These are phyloP conservation scores for Micropterix aruncella DNA, from an alignment of 2,888 invertebrate species.

Conservation along the genomic window DNA sequence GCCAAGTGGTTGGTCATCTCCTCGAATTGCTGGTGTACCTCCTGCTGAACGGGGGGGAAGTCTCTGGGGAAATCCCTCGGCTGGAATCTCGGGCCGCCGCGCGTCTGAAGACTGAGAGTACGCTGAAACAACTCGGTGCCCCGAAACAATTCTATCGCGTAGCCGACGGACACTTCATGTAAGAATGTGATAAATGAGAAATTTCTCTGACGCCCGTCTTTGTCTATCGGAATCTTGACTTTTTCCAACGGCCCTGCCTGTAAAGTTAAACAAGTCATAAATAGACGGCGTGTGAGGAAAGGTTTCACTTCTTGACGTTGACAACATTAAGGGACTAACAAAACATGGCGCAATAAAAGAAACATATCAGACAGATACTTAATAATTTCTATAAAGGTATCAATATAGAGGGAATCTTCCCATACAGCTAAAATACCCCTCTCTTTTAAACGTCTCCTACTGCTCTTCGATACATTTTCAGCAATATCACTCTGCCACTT, in stretches of 20 bases:
- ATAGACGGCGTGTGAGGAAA: too few relatives aligned
- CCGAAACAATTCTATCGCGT: conserved; percentile 58
- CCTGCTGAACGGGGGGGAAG: conserved; percentile 18
- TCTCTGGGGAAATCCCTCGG: conserved; percentile 20
- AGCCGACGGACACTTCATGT: conserved; percentile 61
- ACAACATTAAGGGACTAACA: too few relatives aligned
- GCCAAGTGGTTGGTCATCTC: conserved; percentile 26
- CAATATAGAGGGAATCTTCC: too few relatives aligned
- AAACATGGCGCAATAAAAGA: too few relatives aligned
- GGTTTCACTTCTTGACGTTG: too few relatives aligned
- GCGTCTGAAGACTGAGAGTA: conserved; percentile 31
- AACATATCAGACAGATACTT: too few relatives aligned
- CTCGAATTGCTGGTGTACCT: conserved; percentile 25
- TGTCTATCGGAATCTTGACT: conserved; percentile 61
- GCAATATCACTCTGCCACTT: too few relatives aligned
- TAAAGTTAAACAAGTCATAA: conserved; percentile 13
- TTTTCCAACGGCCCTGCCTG: conserved; percentile 69
- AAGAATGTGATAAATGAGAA: conserved; percentile 71
- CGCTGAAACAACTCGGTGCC: conserved; percentile 55
- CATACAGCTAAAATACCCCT: too few relatives aligned
- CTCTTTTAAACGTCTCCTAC: too few relatives aligned
- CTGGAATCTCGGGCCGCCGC: conserved; percentile 20
- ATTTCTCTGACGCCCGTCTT: conserved; percentile 50
- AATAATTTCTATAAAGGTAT: too few relatives aligned
- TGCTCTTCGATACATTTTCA: too few relatives aligned